A percentile compares a stretch with the other conserved stretches of the same genome.
Conservation (phyloP, 2,797 vertebrate genomes). For the Melopsittacus undulatus region DNA sequence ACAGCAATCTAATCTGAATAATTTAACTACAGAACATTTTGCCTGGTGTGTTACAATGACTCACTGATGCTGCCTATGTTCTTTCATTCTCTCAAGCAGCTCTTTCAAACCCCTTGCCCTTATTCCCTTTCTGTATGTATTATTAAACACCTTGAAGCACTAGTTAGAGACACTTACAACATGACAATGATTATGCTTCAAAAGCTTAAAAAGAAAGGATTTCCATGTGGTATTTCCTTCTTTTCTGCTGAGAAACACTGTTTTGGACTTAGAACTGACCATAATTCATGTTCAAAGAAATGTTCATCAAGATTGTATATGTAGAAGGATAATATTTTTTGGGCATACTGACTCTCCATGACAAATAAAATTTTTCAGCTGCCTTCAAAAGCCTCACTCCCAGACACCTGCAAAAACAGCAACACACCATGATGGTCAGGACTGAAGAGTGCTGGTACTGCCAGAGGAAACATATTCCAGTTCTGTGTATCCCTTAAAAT, state of each 20-base stretch:
- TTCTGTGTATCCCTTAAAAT: neutral
- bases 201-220: neutral
- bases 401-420: neutral
- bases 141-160: conserved; percentile 2
- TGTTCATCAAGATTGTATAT: neutral
- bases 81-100: neutral
- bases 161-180: neutral
- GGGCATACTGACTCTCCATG: neutral
- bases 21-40: conserved; percentile 11
- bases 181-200: neutral
- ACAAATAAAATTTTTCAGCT: neutral
- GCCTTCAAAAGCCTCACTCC: neutral
- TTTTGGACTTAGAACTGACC: neutral
- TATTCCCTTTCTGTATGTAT: neutral
- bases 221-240: neutral
- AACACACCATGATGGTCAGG: neutral
- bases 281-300: neutral
- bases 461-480: neutral
- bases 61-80: neutral
- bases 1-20: neutral
- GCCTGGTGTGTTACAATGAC: neutral
- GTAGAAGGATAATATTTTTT: neutral
- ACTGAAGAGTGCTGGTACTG: neutral
- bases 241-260: neutral
- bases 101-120: neutral